Evolutionary conservation across 2,797 vertebrate genomes (phyloP).

Genomic region (Pteropus rufus): DNA sequence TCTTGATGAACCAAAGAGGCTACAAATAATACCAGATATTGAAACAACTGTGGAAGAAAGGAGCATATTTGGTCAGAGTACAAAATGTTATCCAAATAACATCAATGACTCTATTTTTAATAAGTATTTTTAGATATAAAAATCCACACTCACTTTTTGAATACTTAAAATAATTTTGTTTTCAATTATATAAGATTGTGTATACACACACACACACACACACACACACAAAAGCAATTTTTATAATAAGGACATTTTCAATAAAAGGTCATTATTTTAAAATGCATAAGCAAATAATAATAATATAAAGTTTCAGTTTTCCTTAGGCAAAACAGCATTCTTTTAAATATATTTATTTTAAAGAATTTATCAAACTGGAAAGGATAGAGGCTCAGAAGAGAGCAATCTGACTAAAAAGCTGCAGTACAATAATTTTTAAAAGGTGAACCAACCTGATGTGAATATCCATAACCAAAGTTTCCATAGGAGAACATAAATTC

Average conservation of each 20-base stretch:
- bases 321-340: not conserved
- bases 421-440: not conserved
- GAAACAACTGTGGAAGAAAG: not conserved
- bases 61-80: not conserved
- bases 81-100: not conserved
- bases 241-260: not conserved
- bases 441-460: constrained; percentile 80
- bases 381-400: not conserved
- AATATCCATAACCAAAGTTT: constrained; percentile 81
- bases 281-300: constrained; percentile 1
- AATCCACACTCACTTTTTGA: not conserved
- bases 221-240: not conserved
- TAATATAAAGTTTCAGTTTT: not conserved
- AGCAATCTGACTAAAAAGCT: not conserved
- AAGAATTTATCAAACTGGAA: not conserved
- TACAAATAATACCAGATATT: not conserved
- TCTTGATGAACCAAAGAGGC: not conserved
- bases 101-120: not conserved
- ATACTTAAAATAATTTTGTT: not conserved
- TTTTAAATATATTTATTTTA: constrained; percentile 25
- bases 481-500: constrained; percentile 81
- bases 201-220: not conserved
- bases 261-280: constrained; percentile 26
- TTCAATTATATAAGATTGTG: not conserved
- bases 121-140: constrained; percentile 23